Base-by-base conservation (phyloP, 1,140 invertebrate genomes). In the Euwallacea fornicatus region DNA sequence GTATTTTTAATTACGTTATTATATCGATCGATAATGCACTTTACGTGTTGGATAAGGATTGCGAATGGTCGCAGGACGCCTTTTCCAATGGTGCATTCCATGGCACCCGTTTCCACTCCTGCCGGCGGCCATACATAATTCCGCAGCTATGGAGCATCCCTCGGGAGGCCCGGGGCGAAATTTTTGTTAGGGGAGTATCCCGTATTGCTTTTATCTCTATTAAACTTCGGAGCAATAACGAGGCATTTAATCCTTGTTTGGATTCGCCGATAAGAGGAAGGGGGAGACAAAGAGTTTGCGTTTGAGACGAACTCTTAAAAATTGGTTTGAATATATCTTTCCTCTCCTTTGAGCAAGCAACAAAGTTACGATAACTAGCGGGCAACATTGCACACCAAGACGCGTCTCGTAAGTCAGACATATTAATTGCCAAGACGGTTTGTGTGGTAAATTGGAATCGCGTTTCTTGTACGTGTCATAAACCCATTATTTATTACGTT, bases 401-500 rank as follows among this genome's bases (percentile, higher is more conserved):
- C 67, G 44, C 46, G 53, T 50, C 44, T 33, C 64, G 47, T 67
- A 72, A 67, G 16, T 67, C 60, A 67, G 16, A 41, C 43, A 63
- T 74, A 72, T 74, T 74, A 74, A 74, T 74, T 74, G 69, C 64
- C 59, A 71, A 42, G 44, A 53, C 54, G 65, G 65, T 71, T 42
- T 61, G 33, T 69, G 54, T 68, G 62, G 73, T 73, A 73, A 76
- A 76, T 76, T 62, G 73, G 72, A 74, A 74, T 76, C 64, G 73
- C 69, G 67, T 76, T 76, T 73, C 73, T 74, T 74, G 73, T 74
- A 69, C 72, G 66, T 54, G 73, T 76, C 74, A 76, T 76, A 74
- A 72, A 54, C 66, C 55, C 59, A 50, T 63, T 76, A 76, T 76
- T 76, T 76, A 76, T 71, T 61, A 53, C 74, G 46, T 72, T 74